A percentile compares a stretch with the other conserved stretches of the same genome.
phyloP scores from a whole-genome alignment of 2,797 vertebrate genomes.

The Macroramphosus scolopax region DNA sequence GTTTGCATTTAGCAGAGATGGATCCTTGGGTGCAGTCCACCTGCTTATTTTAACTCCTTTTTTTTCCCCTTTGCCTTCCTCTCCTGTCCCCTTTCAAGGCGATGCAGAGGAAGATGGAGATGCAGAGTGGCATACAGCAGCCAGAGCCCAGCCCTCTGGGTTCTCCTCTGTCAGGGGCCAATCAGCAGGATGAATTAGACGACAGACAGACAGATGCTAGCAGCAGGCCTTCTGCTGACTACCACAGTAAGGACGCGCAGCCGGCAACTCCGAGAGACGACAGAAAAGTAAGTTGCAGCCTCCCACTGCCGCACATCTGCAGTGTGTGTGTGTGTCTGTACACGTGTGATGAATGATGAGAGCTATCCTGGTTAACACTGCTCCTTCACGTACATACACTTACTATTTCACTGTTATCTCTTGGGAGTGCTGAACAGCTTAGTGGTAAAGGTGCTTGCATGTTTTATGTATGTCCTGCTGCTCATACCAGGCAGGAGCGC shows the following conservation, averaged over 20 bases:
- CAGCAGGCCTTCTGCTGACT: slow-evolving; percentile 65
- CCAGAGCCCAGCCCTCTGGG: slow-evolving; percentile 77
- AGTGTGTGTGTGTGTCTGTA: slow-evolving; percentile 4
- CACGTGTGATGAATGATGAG: too few species aligned
- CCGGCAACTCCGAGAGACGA: slow-evolving; percentile 73
- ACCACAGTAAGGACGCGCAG: slow-evolving; percentile 71
- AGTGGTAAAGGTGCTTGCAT: too few species aligned
- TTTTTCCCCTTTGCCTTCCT: background rate
- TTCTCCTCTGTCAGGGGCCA: slow-evolving; percentile 75
- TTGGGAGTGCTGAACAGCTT: too few species aligned
- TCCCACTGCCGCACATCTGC: slow-evolving; percentile 42
- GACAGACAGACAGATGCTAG: slow-evolving; percentile 74
- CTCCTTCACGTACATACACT: too few species aligned
- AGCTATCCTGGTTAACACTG: too few species aligned
- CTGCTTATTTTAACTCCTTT: slow-evolving; percentile 12
- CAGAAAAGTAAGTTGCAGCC: slow-evolving; percentile 81
- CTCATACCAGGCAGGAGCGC: too few species aligned
- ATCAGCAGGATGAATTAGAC: slow-evolving; percentile 73
- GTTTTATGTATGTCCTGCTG: too few species aligned
- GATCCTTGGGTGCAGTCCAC: background rate
- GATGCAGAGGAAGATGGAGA: slow-evolving; percentile 85
- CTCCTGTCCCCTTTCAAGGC: slow-evolving; percentile 68
- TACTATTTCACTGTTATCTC: too few species aligned
- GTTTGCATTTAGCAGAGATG: background rate
- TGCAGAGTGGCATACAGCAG: slow-evolving; percentile 82